Conservation (phyloP, 2,888 invertebrate species). For the Aleiodes leptofemur region DNA sequence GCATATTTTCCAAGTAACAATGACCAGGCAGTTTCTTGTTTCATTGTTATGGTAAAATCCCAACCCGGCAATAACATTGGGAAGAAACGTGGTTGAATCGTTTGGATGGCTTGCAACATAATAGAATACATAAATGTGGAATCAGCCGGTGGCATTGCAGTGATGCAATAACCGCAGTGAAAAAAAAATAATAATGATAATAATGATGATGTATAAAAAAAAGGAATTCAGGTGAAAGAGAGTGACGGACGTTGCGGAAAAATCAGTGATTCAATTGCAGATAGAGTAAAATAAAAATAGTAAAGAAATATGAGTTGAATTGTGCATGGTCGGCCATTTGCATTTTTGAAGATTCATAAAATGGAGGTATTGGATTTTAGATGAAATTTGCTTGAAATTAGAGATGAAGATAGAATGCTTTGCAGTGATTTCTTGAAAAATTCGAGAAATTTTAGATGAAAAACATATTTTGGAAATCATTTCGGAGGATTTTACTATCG, state of each 20-base stretch:
- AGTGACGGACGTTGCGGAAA: constrained; percentile 41
- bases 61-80: constrained; percentile 57
- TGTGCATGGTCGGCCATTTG: constrained; percentile 4
- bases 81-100: constrained; percentile 43
- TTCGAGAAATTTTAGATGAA: not conserved
- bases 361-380: no score
- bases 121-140: constrained; percentile 64
- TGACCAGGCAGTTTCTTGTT: constrained; percentile 53
- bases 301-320: not conserved
- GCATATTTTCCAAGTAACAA: constrained; percentile 57
- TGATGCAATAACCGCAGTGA: constrained; percentile 40
- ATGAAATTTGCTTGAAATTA: no score
- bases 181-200: constrained; percentile 37
- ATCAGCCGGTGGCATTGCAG: constrained; percentile 55
- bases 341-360: not conserved
- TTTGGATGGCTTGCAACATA: constrained; percentile 59
- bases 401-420: no score
- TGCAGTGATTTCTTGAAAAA: no score
- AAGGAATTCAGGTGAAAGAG: constrained; percentile 38
- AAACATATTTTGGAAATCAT: not conserved
- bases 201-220: constrained; percentile 2
- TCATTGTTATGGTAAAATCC: constrained; percentile 65
- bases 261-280: constrained; percentile 28
- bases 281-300: no score
- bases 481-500: not conserved